Conservation (phyloP, 2,888 invertebrate genomes). For the Pandemis heparana region DNA sequence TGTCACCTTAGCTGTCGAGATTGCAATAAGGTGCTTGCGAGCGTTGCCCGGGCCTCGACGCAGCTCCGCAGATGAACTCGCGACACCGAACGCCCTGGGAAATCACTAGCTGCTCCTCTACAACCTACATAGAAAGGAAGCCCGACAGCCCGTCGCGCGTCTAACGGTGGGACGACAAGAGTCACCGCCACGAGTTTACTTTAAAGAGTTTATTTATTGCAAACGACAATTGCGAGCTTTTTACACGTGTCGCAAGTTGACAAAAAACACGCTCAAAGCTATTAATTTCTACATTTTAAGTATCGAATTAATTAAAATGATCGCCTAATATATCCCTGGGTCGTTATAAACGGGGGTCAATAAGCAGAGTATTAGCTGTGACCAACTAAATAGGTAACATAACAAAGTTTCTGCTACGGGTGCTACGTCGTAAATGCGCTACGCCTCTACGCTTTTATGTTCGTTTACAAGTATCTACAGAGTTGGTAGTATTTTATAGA, state of each 20-base stretch:
- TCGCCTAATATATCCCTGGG: conserved; percentile 1
- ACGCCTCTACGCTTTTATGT: conserved; percentile 2
- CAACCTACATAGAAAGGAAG: conserved; percentile 53
- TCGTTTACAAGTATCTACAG: background rate
- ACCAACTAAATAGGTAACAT: conserved; percentile 8
- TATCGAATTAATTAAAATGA: background rate
- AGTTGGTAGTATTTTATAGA: background rate
- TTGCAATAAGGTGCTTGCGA: conserved; percentile 58
- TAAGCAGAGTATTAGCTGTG: conserved; percentile 1
- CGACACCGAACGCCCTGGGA: conserved; percentile 74
- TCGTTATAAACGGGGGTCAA: conserved; percentile 4
- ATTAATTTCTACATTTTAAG: too few relatives aligned
- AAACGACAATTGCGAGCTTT: background rate
- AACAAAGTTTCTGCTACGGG: conserved; percentile 13
- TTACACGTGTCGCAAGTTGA: background rate
- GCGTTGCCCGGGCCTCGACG: conserved; percentile 50
- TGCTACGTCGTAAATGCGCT: conserved; percentile 5
- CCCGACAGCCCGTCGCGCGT: conserved; percentile 11
- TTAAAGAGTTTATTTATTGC: background rate
- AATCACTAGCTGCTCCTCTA: conserved; percentile 70
- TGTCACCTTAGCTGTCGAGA: conserved; percentile 55
- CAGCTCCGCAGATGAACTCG: conserved; percentile 59
- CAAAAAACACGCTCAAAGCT: background rate
- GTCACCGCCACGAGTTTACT: conserved; percentile 4
- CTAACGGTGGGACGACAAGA: conserved; percentile 10